Conservation (phyloP, 2,888 invertebrate genomes). For the Ischnus inquisitorius region DNA sequence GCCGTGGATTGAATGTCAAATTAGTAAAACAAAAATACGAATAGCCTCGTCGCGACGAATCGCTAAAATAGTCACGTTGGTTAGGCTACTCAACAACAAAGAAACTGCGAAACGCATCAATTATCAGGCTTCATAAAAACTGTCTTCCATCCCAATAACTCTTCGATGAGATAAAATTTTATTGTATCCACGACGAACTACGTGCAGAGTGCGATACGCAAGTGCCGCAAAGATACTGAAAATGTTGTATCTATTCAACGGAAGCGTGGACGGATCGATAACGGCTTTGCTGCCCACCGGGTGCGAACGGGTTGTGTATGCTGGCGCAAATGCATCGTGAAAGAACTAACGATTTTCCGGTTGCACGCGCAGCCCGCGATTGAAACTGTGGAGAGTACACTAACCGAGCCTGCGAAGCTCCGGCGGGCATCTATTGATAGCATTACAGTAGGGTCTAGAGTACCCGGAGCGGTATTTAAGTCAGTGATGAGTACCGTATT, state of each 20-base stretch:
- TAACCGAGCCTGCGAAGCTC: conserved; percentile 6
- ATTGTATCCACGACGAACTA: not conserved
- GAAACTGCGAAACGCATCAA: not conserved
- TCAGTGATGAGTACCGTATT: conserved; percentile 8
- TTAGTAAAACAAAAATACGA: conserved; percentile 3
- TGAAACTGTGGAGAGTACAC: conserved; percentile 3
- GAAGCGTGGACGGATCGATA: conserved; percentile 60
- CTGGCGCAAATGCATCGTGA: conserved; percentile 8
- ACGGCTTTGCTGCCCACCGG: conserved; percentile 40
- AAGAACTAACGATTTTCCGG: conserved; percentile 17
- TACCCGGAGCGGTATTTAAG: not conserved
- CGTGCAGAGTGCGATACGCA: not conserved
- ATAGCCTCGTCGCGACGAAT: not conserved
- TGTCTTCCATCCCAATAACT: not conserved
- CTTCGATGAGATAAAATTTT: not conserved
- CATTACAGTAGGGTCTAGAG: conserved; percentile 20
- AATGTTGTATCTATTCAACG: conserved; percentile 15
- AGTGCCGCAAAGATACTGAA: not conserved
- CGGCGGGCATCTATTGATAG: conserved; percentile 39
- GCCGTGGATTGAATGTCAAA: conserved; percentile 20
- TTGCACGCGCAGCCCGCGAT: conserved; percentile 2
- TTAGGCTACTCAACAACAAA: not conserved
- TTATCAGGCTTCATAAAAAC: not conserved
- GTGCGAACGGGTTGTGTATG: conserved; percentile 36
- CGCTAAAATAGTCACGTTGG: conserved; percentile 12